Evolutionary conservation across 1,140 invertebrate genomes (phyloP).

Genomic region (Dryas iulia): DNA sequence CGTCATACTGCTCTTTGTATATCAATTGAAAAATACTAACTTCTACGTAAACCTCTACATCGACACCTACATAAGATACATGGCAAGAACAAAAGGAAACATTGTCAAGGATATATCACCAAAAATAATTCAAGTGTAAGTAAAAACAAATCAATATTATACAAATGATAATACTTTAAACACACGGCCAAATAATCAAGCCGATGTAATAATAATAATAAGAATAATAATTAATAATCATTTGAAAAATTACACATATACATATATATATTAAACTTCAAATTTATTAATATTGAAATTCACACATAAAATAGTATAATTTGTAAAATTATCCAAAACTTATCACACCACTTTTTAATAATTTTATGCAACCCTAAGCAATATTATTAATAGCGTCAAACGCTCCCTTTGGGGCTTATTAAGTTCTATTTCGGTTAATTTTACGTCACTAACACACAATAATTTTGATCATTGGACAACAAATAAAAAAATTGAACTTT

Average conservation of each 20-base stretch:
- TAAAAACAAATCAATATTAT: slow-evolving; percentile 42
- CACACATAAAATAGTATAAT: slow-evolving; percentile 79
- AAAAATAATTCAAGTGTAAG: slow-evolving; percentile 51
- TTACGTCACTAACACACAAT: slow-evolving; percentile 77
- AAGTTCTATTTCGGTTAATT: slow-evolving; percentile 74
- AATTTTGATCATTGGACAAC: slow-evolving; percentile 79
- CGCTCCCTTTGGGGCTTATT: slow-evolving; percentile 77
- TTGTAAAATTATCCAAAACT: slow-evolving; percentile 80
- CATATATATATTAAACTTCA: slow-evolving; percentile 49
- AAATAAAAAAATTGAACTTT: slow-evolving; percentile 73
- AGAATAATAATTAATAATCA: slow-evolving; percentile 38
- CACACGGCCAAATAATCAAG: slow-evolving; percentile 50
- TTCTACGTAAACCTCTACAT: slow-evolving; percentile 69
- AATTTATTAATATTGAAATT: slow-evolving; percentile 74
- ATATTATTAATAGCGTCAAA: slow-evolving; percentile 78
- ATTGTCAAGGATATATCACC: slow-evolving; percentile 62
- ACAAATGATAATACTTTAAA: slow-evolving; percentile 65
- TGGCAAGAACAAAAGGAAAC: slow-evolving; percentile 78
- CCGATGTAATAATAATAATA: slow-evolving; percentile 38
- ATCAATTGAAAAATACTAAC: slow-evolving; percentile 74
- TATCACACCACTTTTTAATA: slow-evolving; percentile 79
- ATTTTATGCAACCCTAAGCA: slow-evolving; percentile 78
- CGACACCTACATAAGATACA: slow-evolving; percentile 75
- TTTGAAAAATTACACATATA: slow-evolving; percentile 58
- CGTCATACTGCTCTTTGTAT: slow-evolving; percentile 70